Conservation (phyloP, 2,797 vertebrate species). For the Psittacula derbiana region DNA sequence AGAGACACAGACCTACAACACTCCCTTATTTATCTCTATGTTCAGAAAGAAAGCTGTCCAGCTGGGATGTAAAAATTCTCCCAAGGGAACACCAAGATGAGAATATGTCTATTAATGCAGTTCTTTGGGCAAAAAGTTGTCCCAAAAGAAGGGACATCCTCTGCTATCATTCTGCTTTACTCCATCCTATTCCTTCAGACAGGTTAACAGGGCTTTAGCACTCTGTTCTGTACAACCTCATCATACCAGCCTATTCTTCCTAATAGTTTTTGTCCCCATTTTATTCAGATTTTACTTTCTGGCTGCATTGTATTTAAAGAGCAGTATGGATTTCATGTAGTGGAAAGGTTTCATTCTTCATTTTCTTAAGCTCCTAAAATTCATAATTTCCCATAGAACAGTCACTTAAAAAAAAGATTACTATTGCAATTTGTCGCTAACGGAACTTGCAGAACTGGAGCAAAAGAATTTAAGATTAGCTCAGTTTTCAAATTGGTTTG, state of each 20-base stretch:
- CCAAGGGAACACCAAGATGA: neutral
- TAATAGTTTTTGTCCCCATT: neutral
- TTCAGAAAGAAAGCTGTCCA: neutral
- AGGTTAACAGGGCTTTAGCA: neutral
- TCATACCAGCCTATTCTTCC: neutral
- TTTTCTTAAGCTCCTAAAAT: neutral
- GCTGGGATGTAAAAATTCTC: neutral
- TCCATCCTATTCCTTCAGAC: neutral
- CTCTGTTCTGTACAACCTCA: neutral
- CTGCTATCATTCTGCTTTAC: neutral
- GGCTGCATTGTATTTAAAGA: neutral
- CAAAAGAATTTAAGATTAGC: conserved; percentile 23
- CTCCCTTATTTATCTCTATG: neutral
- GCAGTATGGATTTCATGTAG: neutral
- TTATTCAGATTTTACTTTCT: neutral
- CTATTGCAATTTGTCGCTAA: neutral
- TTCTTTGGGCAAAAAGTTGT: neutral
- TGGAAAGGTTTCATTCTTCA: neutral
- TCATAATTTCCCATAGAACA: neutral
- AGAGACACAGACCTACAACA: neutral
- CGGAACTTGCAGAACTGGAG: neutral
- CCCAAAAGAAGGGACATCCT: neutral
- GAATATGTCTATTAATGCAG: neutral
- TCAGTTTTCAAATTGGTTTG: conserved; percentile 28
- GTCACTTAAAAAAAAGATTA: neutral